A percentile compares a stretch with the other conserved stretches of the same genome.
Conservation (phyloP, 2,113 vertebrate species). For the Cinclus cinclus region DNA sequence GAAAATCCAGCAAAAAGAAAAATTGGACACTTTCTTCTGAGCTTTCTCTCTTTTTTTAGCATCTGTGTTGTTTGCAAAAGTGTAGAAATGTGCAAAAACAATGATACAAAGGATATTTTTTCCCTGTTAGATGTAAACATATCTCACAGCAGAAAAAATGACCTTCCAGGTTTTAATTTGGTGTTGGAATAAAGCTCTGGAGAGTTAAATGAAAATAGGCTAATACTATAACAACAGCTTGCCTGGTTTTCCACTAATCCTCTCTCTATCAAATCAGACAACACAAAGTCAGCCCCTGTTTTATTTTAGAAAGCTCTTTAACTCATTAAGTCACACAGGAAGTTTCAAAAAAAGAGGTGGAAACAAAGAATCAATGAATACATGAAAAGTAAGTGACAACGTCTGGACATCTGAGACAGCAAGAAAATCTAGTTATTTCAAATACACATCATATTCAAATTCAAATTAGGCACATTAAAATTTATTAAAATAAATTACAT, state of each 20-base stretch:
- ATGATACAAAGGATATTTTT: accelerated
- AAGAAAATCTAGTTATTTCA: background rate
- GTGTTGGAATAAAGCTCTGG: background rate
- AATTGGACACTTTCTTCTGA: background rate
- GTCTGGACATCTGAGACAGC: background rate
- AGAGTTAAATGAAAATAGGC: constrained; percentile 33
- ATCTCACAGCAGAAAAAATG: background rate
- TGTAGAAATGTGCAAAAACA: background rate
- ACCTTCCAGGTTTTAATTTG: background rate
- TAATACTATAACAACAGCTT: constrained; percentile 30
- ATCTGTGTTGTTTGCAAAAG: background rate
- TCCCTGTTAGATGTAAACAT: background rate
- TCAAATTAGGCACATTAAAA: background rate
- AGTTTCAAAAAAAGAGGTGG: background rate
- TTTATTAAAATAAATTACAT: background rate
- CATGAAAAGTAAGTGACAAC: background rate
- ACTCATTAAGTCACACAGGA: constrained; percentile 8
- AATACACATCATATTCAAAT: background rate
- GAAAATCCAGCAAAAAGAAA: background rate
- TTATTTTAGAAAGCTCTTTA: constrained; percentile 50
- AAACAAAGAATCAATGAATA: background rate
- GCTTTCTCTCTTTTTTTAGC: background rate
- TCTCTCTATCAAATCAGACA: constrained; percentile 17
- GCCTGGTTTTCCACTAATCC: constrained; percentile 35
- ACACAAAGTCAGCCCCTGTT: background rate